Evolutionary conservation across 2,113 vertebrate genomes (phyloP).

Genomic region (Syrmaticus mikado): DNA sequence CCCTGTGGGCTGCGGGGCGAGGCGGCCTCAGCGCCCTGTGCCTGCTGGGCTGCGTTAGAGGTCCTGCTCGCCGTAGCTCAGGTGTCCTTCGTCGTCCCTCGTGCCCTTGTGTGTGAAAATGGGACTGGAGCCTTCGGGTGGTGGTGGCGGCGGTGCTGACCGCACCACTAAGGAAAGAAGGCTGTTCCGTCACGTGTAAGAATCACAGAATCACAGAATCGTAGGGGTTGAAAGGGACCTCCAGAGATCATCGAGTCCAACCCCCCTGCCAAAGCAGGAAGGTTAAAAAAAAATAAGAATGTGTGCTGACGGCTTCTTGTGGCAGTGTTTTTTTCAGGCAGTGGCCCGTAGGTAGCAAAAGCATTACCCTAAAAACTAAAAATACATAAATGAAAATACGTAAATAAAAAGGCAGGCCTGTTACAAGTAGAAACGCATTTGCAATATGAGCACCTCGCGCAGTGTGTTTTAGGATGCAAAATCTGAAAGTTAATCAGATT

Average conservation of each 20-base stretch:
- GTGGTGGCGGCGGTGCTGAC: background rate
- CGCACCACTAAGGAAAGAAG: background rate
- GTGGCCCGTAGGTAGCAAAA: background rate
- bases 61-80: background rate
- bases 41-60: fast-evolving
- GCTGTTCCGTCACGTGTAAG: fast-evolving
- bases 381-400: background rate
- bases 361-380: background rate
- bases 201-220: too few species aligned
- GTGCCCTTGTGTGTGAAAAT: background rate
- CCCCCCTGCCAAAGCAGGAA: too few species aligned
- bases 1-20: background rate
- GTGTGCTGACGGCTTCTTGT: background rate
- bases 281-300: background rate
- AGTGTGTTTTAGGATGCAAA: background rate
- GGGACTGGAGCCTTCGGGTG: background rate
- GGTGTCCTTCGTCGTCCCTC: background rate
- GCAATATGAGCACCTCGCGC: background rate
- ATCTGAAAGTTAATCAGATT: background rate
- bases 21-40: fast-evolving
- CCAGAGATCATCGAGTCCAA: too few species aligned
- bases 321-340: background rate
- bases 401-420: too few species aligned
- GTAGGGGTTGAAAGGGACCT: too few species aligned
- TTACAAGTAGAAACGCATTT: background rate